Conservation (phyloP, 1,140 invertebrate species). For the Drosophila seguyi region DNA sequence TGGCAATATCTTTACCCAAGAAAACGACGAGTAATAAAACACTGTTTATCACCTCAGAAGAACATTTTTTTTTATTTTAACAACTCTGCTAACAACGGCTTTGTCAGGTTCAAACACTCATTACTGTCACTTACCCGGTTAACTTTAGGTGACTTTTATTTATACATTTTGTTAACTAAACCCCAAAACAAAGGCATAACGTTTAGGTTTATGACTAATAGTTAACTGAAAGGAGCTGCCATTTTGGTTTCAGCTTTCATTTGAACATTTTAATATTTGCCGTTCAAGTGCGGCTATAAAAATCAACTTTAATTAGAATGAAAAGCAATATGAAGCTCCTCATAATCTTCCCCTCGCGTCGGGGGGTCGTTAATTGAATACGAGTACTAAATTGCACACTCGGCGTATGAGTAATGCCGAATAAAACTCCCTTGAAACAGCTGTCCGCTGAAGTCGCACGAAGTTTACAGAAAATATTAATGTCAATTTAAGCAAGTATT, state of each 20-base stretch:
- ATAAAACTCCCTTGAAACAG: constrained; percentile 16
- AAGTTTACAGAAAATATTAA: constrained; percentile 8
- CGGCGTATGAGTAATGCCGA: constrained; percentile 32
- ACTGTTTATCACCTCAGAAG: constrained; percentile 1
- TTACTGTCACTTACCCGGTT: constrained; percentile 4
- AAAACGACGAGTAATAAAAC: neutral
- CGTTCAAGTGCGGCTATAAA: constrained; percentile 32
- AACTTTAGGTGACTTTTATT: neutral
- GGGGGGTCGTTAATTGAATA: constrained; percentile 44
- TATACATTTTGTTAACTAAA: neutral
- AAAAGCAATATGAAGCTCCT: constrained; percentile 39
- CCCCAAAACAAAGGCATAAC: constrained; percentile 5
- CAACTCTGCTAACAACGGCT: neutral
- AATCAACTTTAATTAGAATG: constrained; percentile 45
- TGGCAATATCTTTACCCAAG: neutral
- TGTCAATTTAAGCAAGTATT: constrained; percentile 13
- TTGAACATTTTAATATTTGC: constrained; percentile 19
- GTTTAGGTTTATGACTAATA: constrained; percentile 4
- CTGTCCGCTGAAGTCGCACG: constrained; percentile 5
- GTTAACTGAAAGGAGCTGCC: no score
- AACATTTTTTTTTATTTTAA: neutral
- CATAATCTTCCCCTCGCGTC: constrained; percentile 40
- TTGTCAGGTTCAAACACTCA: neutral
- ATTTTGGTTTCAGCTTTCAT: constrained; percentile 11
- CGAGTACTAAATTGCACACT: constrained; percentile 48